Evolutionary conservation across 2,113 vertebrate species (phyloP).

Genomic region (Paradisaea rubra): DNA sequence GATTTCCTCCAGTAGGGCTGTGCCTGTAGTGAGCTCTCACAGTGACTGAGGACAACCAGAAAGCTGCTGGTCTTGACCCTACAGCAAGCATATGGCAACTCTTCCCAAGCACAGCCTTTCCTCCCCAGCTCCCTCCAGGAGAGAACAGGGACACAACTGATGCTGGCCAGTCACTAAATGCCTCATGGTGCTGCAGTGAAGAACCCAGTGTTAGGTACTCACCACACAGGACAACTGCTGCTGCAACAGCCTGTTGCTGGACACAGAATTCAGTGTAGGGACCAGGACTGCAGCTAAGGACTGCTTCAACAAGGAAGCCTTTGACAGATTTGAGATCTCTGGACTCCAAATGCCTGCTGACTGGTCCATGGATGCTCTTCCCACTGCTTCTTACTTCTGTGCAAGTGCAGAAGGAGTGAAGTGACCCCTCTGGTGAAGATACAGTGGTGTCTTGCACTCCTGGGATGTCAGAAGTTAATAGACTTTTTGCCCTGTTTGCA

Average conservation of each 20-base stretch:
- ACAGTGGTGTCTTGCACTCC: background rate
- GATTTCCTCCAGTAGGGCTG: background rate
- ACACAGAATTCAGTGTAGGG: background rate
- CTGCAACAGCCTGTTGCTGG: background rate
- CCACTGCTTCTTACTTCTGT: background rate
- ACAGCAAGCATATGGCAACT: background rate
- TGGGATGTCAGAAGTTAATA: background rate
- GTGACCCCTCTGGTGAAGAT: background rate
- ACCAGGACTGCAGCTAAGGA: background rate
- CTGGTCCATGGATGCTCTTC: background rate
- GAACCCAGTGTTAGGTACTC: background rate
- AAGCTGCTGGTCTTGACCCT: background rate
- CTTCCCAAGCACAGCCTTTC: background rate
- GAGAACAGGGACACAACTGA: background rate
- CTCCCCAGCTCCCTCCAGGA: background rate
- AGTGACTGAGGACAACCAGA: background rate
- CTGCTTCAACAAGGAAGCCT: background rate
- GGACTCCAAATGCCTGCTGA: background rate
- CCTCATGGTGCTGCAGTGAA: background rate
- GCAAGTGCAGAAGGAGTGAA: background rate
- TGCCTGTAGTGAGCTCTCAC: background rate
- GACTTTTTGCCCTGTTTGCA: background rate
- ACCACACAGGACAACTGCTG: background rate
- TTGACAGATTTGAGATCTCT: background rate
- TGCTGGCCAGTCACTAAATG: background rate